phyloP scores from a whole-genome alignment of 1,140 invertebrate genomes.

The Ceratina calcarata region DNA sequence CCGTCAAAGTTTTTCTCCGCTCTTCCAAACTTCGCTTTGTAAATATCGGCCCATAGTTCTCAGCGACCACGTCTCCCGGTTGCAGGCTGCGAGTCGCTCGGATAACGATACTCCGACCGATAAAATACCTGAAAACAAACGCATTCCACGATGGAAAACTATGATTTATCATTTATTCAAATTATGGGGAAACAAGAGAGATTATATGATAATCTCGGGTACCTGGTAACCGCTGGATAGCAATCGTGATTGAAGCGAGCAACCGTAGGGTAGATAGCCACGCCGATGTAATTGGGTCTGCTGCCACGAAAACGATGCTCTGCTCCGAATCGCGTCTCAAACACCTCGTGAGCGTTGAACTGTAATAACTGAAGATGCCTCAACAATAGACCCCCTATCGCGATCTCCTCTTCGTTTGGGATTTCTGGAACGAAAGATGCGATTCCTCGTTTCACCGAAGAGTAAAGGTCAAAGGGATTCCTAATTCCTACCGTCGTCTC shows the following conservation, averaged over 20 bases:
- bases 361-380: constrained; percentile 90
- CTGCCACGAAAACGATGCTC: constrained; percentile 81
- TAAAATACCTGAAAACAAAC: constrained; percentile 84
- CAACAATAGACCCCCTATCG: constrained; percentile 84
- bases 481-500: constrained; percentile 56
- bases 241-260: constrained; percentile 95
- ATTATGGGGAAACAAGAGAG: no score
- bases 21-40: constrained; percentile 84
- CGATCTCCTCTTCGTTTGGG: constrained; percentile 74
- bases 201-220: not conserved
- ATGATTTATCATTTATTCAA: no score
- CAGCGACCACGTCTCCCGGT: constrained; percentile 85
- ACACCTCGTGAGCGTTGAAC: constrained; percentile 95
- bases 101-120: constrained; percentile 87
- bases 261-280: constrained; percentile 89
- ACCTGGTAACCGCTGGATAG: constrained; percentile 89
- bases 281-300: constrained; percentile 85
- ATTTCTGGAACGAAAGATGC: constrained; percentile 46
- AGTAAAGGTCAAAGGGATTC: not conserved
- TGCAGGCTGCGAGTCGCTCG: constrained; percentile 84
- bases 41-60: constrained; percentile 93
- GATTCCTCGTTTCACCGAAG: no score
- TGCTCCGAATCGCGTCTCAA: constrained; percentile 83
- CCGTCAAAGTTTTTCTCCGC: constrained; percentile 84
- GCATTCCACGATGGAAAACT: no score